phyloP scores from a whole-genome alignment of 2,888 invertebrate species.

The Machimus atricapillus region DNA sequence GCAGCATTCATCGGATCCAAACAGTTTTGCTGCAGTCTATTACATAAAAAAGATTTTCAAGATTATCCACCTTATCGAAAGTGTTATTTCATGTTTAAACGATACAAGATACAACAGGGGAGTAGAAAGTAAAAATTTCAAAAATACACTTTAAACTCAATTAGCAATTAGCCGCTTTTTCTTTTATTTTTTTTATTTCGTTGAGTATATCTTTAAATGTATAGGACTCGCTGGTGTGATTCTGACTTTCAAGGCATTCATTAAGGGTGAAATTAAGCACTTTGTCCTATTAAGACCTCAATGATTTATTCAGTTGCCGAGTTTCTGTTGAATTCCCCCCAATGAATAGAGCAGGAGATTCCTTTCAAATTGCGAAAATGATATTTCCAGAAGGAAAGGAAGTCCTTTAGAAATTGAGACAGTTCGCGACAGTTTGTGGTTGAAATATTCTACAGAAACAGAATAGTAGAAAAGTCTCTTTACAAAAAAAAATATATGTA shows the following conservation, averaged over 20 bases:
- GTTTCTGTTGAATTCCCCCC: background rate
- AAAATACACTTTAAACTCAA: background rate
- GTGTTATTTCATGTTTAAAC: background rate
- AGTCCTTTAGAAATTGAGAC: background rate
- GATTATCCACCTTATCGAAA: background rate
- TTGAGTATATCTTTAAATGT: background rate
- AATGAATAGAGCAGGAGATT: background rate
- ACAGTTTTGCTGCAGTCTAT: slow-evolving; percentile 4
- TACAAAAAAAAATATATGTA: background rate
- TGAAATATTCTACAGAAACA: background rate
- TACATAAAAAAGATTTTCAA: slow-evolving; percentile 6
- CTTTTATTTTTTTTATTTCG: background rate
- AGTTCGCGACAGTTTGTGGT: background rate
- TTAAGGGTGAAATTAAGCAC: background rate
- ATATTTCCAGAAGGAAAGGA: background rate
- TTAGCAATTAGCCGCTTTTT: background rate
- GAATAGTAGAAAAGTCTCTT: background rate
- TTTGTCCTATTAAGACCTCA: background rate
- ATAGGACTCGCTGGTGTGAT: background rate
- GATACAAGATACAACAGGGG: background rate
- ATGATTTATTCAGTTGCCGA: background rate
- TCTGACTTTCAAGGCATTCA: background rate
- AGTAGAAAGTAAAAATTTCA: background rate
- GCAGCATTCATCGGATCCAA: background rate
- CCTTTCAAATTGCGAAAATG: background rate